A percentile compares a stretch with the other conserved stretches of the same genome.
Conservation (phyloP, 2,797 vertebrate genomes). For the Phoebastria nigripes region DNA sequence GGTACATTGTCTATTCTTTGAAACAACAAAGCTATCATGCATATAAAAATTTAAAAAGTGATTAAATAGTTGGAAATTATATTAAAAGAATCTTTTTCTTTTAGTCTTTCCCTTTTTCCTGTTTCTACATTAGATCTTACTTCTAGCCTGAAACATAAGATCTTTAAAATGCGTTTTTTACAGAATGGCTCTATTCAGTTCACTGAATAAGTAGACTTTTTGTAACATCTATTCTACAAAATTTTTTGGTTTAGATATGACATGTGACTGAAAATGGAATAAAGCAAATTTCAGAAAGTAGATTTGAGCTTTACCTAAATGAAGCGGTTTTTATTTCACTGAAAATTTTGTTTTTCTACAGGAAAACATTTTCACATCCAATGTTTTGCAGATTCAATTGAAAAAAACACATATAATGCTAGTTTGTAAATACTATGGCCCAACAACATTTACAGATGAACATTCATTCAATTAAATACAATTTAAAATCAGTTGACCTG, state of each 20-base stretch:
- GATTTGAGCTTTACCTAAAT: conserved; percentile 22
- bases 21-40: neutral
- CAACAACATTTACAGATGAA: neutral
- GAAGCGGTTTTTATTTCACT: neutral
- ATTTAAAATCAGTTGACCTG: neutral
- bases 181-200: conserved; percentile 42
- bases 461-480: neutral
- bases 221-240: conserved; percentile 33
- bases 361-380: neutral
- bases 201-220: conserved; percentile 38
- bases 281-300: conserved; percentile 15
- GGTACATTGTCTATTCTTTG: conserved; percentile 32
- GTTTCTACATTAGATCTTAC: conserved; percentile 43
- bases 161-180: conserved; percentile 44
- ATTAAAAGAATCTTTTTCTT: conserved; percentile 44
- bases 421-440: neutral
- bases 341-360: neutral
- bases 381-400: neutral
- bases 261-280: conserved; percentile 7
- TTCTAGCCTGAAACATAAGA: conserved; percentile 64
- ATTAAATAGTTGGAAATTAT: conserved; percentile 49
- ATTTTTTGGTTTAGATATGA: conserved; percentile 41
- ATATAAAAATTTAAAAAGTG: neutral
- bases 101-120: neutral
- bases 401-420: neutral